These are phyloP conservation scores for Ctenodactylus gundi DNA, from an alignment of 2,113 vertebrate genomes.

Conservation along the genomic window DNA sequence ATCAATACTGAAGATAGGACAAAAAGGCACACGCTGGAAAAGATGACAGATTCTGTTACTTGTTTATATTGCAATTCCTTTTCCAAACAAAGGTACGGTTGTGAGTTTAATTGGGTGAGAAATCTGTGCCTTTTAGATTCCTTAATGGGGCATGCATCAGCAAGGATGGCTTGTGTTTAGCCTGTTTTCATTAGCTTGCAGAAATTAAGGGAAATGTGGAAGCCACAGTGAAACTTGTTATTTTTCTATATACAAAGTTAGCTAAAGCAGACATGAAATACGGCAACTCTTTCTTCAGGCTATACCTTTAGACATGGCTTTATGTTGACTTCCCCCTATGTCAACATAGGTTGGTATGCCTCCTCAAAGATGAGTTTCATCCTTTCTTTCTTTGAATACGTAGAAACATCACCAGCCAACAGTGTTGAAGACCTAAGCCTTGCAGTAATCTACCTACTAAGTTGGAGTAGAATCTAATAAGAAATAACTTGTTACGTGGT, in stretches of 20 bases:
- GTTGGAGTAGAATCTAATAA: neutral
- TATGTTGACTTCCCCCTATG: neutral
- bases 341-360: neutral
- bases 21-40: constrained; percentile 87
- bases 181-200: neutral
- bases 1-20: constrained; percentile 83
- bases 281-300: neutral
- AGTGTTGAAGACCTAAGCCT: neutral
- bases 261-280: neutral
- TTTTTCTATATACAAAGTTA: neutral
- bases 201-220: neutral
- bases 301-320: neutral
- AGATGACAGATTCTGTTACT: constrained; percentile 92
- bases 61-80: constrained; percentile 90
- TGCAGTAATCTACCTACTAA: neutral
- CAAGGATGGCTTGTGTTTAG: neutral
- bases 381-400: constrained; percentile 8
- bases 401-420: neutral
- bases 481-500: neutral
- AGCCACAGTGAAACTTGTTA: neutral
- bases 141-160: neutral
- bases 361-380: neutral
- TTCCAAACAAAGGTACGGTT: constrained; percentile 84
- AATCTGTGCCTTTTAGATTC: neutral
- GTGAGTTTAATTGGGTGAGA: constrained; percentile 3